Evolutionary conservation across 2,113 vertebrate species (phyloP).

Genomic region (Pedionomus torquatus): DNA sequence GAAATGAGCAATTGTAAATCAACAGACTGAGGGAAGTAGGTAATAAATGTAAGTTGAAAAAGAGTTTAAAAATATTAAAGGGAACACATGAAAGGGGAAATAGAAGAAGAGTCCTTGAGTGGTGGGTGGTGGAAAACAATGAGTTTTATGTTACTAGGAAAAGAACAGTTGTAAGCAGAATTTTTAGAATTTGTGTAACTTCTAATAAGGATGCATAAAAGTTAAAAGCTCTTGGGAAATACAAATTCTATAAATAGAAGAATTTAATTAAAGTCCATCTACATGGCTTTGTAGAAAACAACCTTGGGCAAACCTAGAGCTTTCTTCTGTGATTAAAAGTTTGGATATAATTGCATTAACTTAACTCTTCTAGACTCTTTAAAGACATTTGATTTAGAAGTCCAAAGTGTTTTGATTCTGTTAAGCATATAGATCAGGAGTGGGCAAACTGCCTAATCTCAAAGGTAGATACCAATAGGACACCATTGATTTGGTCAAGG

Average conservation of each 20-base stretch:
- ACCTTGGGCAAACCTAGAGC: neutral
- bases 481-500: neutral
- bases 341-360: neutral
- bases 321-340: neutral
- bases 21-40: neutral
- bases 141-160: neutral
- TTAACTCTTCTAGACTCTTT: neutral
- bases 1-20: neutral
- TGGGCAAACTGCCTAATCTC: neutral
- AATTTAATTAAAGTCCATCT: constrained; percentile 27
- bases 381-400: neutral
- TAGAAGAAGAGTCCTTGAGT: neutral
- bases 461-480: neutral
- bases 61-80: neutral
- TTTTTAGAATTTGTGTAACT: neutral
- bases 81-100: neutral
- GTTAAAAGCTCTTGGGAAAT: neutral
- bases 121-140: neutral
- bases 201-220: neutral
- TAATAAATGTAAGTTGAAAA: neutral
- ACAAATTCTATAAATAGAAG: neutral
- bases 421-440: neutral
- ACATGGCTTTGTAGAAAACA: neutral
- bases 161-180: neutral
- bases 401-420: neutral